Conservation (phyloP, 2,113 vertebrate species). For the Vombatus ursinus region DNA sequence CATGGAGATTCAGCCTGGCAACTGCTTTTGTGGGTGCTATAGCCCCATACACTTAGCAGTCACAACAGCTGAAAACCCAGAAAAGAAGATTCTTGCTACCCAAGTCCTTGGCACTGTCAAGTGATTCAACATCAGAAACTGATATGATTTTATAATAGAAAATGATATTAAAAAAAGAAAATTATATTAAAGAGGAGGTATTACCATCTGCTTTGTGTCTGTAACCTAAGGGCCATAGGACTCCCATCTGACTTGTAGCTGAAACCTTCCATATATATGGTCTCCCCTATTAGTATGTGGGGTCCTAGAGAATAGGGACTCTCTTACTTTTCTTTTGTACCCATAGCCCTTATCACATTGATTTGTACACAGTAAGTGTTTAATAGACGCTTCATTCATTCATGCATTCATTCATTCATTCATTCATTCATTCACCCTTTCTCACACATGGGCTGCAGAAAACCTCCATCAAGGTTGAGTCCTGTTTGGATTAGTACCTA, state of each 20-base stretch:
- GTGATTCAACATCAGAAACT: background rate
- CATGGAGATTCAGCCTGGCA: background rate
- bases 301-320: background rate
- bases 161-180: background rate
- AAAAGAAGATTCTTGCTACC: background rate
- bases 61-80: background rate
- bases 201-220: background rate
- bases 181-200: too few species aligned
- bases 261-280: background rate
- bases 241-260: background rate
- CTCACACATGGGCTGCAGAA: background rate
- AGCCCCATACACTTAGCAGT: background rate
- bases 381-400: too few species aligned
- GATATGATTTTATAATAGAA: background rate
- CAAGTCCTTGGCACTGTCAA: background rate
- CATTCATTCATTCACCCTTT: background rate
- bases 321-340: too few species aligned
- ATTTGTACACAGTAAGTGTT: too few species aligned
- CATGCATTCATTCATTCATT: too few species aligned
- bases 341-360: too few species aligned
- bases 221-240: background rate
- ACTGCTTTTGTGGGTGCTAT: background rate
- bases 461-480: background rate
- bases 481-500: background rate
- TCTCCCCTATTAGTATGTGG: background rate